These are phyloP conservation scores for Diadema setosum DNA, from an alignment of 35 echinoderm and acorn worm species.

Conservation along the genomic window DNA sequence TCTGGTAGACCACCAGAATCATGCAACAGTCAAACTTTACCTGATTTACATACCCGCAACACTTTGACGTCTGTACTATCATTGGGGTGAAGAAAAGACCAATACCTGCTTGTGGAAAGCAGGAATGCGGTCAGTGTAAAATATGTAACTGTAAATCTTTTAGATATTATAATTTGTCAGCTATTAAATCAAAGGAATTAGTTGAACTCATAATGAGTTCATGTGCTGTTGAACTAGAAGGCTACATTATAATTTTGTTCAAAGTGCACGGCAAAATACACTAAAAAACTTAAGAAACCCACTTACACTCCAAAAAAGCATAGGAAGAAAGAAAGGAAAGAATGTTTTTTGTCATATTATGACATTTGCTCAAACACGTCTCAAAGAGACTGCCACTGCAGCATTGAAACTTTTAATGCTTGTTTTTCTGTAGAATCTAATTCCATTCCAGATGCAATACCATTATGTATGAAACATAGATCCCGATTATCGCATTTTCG, in stretches of 20 bases:
- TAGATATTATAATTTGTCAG: background rate
- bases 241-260: too few relatives aligned
- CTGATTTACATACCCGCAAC: background rate
- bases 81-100: background rate
- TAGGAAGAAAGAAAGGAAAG: too few relatives aligned
- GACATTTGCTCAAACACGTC: background rate
- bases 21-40: background rate
- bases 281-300: too few relatives aligned
- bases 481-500: background rate
- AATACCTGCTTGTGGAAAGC: background rate
- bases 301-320: too few relatives aligned
- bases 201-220: background rate
- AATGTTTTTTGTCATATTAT: background rate
- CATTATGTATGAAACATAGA: background rate
- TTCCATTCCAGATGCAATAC: background rate
- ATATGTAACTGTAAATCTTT: background rate
- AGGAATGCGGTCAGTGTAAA: background rate
- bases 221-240: too few relatives aligned
- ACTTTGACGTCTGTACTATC: background rate
- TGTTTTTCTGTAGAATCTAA: background rate
- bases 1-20: background rate
- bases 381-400: background rate
- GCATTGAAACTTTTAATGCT: background rate
- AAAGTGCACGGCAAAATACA: too few relatives aligned
- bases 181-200: background rate